Percentiles rank a stretch among this genome's conserved stretches.
Conservation (phyloP, 2,113 vertebrate species). For the Mola mola region DNA sequence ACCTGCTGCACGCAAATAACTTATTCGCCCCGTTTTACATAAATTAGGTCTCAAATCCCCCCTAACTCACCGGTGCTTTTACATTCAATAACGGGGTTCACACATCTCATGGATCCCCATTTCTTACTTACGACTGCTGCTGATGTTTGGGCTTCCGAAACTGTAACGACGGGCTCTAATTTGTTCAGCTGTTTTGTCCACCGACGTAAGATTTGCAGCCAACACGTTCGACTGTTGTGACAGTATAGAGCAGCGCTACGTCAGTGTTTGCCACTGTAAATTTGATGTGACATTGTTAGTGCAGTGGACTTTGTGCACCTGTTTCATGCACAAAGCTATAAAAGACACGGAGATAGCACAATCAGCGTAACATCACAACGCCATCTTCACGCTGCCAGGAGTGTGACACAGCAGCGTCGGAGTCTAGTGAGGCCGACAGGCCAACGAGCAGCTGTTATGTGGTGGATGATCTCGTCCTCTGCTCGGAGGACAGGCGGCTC, state of each 20-base stretch:
- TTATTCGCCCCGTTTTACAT: neutral
- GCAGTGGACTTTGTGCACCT: too few relatives aligned
- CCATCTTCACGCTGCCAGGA: too few relatives aligned
- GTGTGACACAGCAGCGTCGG: too few relatives aligned
- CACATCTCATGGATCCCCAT: neutral
- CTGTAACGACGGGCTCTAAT: neutral
- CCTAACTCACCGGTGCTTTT: conserved; percentile 14
- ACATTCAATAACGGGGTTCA: conserved; percentile 10
- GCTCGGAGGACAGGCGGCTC: too few relatives aligned
- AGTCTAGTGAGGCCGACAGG: too few relatives aligned
- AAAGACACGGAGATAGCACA: too few relatives aligned
- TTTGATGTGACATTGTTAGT: neutral
- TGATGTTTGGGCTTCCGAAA: conserved; percentile 2
- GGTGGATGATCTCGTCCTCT: too few relatives aligned
- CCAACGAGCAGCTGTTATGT: too few relatives aligned
- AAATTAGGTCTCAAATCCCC: conserved; percentile 16
- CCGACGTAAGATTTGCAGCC: neutral
- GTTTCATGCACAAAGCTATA: too few relatives aligned
- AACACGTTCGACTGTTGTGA: neutral
- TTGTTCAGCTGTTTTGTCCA: neutral
- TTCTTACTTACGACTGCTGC: conserved; percentile 6
- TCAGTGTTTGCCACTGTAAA: neutral
- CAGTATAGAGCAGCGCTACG: neutral
- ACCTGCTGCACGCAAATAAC: neutral
- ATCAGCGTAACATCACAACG: too few relatives aligned